These are phyloP conservation scores for Dicentrarchus labrax DNA, from an alignment of 2,113 vertebrate genomes.

Conservation along the genomic window DNA sequence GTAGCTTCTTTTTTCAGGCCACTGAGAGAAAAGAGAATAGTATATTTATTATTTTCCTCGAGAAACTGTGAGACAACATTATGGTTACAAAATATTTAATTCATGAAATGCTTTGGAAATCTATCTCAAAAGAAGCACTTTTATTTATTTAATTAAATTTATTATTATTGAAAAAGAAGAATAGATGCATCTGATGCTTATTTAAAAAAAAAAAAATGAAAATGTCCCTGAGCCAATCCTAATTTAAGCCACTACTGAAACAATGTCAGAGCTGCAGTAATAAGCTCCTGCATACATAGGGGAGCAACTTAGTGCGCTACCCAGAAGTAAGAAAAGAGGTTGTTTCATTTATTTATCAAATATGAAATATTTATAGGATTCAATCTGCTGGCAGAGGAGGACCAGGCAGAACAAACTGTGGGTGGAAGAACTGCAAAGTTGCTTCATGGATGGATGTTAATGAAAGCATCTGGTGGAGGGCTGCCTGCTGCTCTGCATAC, in stretches of 20 bases:
- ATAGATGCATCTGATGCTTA: conserved; percentile 28
- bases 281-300: conserved; percentile 52
- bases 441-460: conserved; percentile 69
- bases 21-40: neutral
- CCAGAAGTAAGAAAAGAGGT: conserved; percentile 76
- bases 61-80: conserved; percentile 23
- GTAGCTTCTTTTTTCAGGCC: neutral
- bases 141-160: too few species aligned
- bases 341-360: conserved; percentile 84
- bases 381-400: conserved; percentile 74
- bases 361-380: conserved; percentile 81
- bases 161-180: conserved; percentile 14
- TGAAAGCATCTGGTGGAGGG: conserved; percentile 58
- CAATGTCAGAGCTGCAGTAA: conserved; percentile 48
- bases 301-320: conserved; percentile 50
- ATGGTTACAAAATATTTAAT: conserved; percentile 38
- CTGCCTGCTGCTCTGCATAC: conserved; percentile 69
- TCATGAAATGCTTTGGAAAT: conserved; percentile 39
- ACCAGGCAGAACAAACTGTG: conserved; percentile 71
- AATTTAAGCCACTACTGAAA: conserved; percentile 44
- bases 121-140: neutral
- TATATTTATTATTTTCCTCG: neutral
- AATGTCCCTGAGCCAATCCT: conserved; percentile 50
- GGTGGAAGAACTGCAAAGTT: conserved; percentile 71
- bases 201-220: conserved; percentile 52